Evolutionary conservation across 2,113 vertebrate genomes (phyloP).

Genomic region (Nymphicus hollandicus): DNA sequence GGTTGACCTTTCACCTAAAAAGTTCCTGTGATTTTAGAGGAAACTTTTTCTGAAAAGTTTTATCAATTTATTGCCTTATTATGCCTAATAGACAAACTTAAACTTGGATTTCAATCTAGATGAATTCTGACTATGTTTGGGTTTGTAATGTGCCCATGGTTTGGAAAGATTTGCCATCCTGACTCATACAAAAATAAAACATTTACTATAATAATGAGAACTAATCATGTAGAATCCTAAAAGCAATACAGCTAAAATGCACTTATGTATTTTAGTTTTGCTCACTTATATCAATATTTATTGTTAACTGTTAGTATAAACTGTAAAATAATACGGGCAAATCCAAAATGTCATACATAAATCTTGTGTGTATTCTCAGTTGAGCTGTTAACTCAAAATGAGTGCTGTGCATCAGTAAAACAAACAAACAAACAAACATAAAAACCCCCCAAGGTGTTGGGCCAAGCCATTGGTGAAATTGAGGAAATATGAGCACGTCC

Average conservation of each 20-base stretch:
- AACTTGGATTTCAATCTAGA: background rate
- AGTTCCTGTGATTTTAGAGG: background rate
- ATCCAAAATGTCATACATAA: background rate
- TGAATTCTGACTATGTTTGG: background rate
- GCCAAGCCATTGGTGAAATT: background rate
- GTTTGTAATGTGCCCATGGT: background rate
- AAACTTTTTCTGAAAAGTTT: background rate
- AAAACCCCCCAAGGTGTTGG: background rate
- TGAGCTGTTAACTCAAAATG: background rate
- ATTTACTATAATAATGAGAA: background rate
- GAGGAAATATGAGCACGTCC: background rate
- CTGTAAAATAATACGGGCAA: background rate
- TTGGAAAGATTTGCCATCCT: background rate
- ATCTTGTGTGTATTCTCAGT: background rate
- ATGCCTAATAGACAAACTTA: background rate
- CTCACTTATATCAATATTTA: background rate
- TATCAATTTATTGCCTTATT: background rate
- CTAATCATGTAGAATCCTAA: background rate
- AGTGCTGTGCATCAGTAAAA: background rate
- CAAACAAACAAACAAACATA: background rate
- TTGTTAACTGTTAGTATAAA: background rate
- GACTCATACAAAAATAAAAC: background rate
- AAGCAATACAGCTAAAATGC: background rate
- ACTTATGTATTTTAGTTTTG: background rate
- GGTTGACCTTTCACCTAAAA: background rate